Percentiles rank a stretch among this genome's conserved stretches.
Evolutionary conservation across 1,140 invertebrate genomes (phyloP).

Genomic region (Micrasema minimum): DNA sequence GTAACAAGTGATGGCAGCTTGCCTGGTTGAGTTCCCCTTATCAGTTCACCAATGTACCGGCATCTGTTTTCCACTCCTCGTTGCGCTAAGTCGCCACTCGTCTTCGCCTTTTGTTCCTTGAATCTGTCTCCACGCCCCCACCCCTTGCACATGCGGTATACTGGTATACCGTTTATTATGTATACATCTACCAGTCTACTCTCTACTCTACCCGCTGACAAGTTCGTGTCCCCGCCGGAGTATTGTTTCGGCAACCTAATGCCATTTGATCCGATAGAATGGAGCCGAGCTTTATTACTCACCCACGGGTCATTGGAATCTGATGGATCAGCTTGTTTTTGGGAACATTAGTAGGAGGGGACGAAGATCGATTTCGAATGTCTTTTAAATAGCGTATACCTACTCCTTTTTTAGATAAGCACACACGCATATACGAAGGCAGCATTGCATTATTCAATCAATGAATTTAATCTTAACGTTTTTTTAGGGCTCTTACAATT

Average conservation of each 20-base stretch:
- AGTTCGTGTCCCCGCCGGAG: not conserved
- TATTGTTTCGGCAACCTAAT: constrained; percentile 10
- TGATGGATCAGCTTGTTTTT: constrained; percentile 5
- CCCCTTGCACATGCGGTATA: too few species aligned
- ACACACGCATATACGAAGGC: too few species aligned
- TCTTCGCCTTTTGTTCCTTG: constrained; percentile 20
- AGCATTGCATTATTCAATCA: too few species aligned
- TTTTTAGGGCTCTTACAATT: too few species aligned
- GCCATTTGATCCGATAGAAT: constrained; percentile 4
- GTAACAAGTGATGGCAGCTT: too few species aligned
- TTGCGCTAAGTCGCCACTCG: constrained; percentile 6
- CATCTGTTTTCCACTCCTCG: constrained; percentile 3
- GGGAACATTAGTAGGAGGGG: not conserved
- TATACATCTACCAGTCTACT: too few species aligned
- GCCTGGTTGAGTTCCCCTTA: constrained; percentile 1
- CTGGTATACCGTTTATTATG: too few species aligned
- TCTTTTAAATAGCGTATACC: too few species aligned
- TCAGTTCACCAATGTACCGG: not conserved
- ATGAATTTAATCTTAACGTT: too few species aligned
- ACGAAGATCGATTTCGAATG: constrained; percentile 10
- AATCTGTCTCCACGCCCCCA: not conserved
- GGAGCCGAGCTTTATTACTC: constrained; percentile 5
- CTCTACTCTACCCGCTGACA: too few species aligned
- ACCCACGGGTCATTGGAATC: not conserved
- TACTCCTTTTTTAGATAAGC: too few species aligned